Base-by-base conservation (phyloP, 2,113 vertebrate species). In the Lycaon pictus region DNA sequence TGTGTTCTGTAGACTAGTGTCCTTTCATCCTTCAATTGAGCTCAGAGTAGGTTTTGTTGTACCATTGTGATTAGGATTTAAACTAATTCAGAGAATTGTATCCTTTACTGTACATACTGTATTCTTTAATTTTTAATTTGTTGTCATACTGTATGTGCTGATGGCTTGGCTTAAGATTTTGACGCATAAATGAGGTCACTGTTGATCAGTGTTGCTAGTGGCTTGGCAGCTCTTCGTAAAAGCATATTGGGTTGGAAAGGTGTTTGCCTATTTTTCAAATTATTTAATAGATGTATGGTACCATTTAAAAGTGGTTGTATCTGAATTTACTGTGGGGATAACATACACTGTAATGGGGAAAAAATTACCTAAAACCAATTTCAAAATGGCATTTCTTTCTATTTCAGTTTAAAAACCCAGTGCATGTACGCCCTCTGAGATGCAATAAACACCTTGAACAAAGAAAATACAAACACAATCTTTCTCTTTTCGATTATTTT, bases 371-470 rank as follows among this genome's bases (percentile, higher is more conserved):
- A 98, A 99, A 98, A 98, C 97, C 98, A 97, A 98, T 98, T 99
- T 99, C 98, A 98, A 99, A 99, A 98, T 98, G 99, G 99, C 98
- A 99, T 99, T 99, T 99, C 99, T 99, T 99, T 99, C 99, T 99
- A 99, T 99, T 99, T 99, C 99, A 98, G 98, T 99, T 99, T 97
- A 99, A 98, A 97, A 97, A 97, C 99, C 99, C 99, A 99, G 99
- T 99, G 99, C 99, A 99, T 99, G 99, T 99, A 99, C 98, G 99
- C 99, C 99, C 99, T 99, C 99, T 99, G 99, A 99, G 99, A 99
- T 99, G 99, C 99, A 99, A 99, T 99, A 99, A 99, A 99, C 98
- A 99, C 99, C 99, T 99, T 99, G 99, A 99, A 98, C 98, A 99
- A 99, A 99, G 98, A 98, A 99, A 99, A 98, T 65, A 94, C 19